Conservation (phyloP, 2,113 vertebrate genomes). For the Chitala chitala region DNA sequence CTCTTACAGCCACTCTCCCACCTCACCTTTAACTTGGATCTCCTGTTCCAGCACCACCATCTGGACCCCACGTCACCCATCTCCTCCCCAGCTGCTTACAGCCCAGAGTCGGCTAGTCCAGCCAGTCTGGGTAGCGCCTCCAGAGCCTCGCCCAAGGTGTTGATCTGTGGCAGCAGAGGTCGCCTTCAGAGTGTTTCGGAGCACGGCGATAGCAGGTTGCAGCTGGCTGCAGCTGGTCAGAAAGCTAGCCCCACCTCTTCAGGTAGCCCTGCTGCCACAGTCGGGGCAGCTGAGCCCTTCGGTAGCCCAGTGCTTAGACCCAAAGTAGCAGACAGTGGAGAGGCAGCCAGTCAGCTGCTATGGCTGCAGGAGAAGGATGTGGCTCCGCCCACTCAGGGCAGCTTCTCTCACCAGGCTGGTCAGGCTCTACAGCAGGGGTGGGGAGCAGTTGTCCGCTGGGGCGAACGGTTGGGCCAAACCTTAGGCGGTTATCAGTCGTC, state of each 20-base stretch:
- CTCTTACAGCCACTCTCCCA: slow-evolving; percentile 90
- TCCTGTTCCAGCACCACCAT: slow-evolving; percentile 89
- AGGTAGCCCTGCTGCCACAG: slow-evolving; percentile 21
- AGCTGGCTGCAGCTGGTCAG: slow-evolving; percentile 28
- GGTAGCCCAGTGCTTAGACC: slow-evolving; percentile 24
- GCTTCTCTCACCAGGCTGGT: slow-evolving; percentile 57
- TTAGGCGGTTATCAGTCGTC: slow-evolving; percentile 42
- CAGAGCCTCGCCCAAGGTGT: slow-evolving; percentile 30
- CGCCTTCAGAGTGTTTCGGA: slow-evolving; percentile 50
- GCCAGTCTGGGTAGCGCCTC: slow-evolving; percentile 38
- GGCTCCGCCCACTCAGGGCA: slow-evolving; percentile 41
- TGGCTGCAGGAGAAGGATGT: slow-evolving; percentile 55
- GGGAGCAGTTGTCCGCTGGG: slow-evolving; percentile 75
- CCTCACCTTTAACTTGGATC: slow-evolving; percentile 89
- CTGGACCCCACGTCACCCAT: slow-evolving; percentile 55
- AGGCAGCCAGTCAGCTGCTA: slow-evolving; percentile 54
- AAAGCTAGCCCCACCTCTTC: slow-evolving; percentile 1
- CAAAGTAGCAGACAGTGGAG: neutral
- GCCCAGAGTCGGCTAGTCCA: slow-evolving; percentile 41
- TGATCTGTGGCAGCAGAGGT: slow-evolving; percentile 26
- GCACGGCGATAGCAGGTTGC: slow-evolving; percentile 39
- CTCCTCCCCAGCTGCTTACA: slow-evolving; percentile 43
- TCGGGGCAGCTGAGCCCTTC: slow-evolving; percentile 19
- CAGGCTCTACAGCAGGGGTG: slow-evolving; percentile 77
- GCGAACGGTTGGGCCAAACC: slow-evolving; percentile 67